These are phyloP conservation scores for Oryzias curvinotus DNA, from an alignment of 2,113 vertebrate species.

Conservation along the genomic window DNA sequence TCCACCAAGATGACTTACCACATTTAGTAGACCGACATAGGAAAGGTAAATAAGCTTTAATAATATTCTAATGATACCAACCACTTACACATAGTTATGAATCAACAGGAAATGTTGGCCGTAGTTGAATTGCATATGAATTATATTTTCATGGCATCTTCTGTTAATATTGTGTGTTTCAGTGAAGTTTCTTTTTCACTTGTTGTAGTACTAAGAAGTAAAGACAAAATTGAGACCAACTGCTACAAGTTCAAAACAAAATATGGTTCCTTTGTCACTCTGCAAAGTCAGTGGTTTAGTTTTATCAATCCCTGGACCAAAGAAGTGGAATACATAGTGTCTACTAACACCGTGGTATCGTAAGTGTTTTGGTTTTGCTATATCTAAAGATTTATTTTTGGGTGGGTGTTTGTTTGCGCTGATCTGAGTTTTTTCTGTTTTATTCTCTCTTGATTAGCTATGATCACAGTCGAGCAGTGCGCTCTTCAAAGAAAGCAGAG, in stretches of 20 bases:
- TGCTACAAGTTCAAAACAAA: slow-evolving; percentile 92
- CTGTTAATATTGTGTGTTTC: neutral
- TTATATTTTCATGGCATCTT: neutral
- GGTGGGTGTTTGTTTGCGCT: neutral
- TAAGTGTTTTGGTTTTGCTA: slow-evolving; percentile 77
- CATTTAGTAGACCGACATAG: slow-evolving; percentile 90
- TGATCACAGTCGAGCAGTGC: slow-evolving; percentile 63
- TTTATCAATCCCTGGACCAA: slow-evolving; percentile 96
- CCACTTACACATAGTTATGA: no score
- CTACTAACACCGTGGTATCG: slow-evolving; percentile 89
- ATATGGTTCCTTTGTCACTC: slow-evolving; percentile 85
- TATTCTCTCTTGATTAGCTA: slow-evolving; percentile 33
- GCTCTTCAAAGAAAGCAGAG: slow-evolving; percentile 71
- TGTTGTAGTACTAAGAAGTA: slow-evolving; percentile 84
- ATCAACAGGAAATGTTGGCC: no score
- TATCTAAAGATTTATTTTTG: neutral
- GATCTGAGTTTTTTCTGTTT: neutral
- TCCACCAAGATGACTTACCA: slow-evolving; percentile 88
- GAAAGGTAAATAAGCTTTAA: slow-evolving; percentile 78
- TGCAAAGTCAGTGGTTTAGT: slow-evolving; percentile 93
- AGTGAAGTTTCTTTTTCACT: slow-evolving; percentile 43
- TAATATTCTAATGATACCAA: neutral
- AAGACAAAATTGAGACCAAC: slow-evolving; percentile 90
- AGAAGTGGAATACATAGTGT: slow-evolving; percentile 93
- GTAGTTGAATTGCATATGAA: no score